A percentile compares a stretch with the other conserved stretches of the same genome.
Evolutionary conservation across 1,140 invertebrate species (phyloP).

Genomic region (Meloidogyne hapla): DNA sequence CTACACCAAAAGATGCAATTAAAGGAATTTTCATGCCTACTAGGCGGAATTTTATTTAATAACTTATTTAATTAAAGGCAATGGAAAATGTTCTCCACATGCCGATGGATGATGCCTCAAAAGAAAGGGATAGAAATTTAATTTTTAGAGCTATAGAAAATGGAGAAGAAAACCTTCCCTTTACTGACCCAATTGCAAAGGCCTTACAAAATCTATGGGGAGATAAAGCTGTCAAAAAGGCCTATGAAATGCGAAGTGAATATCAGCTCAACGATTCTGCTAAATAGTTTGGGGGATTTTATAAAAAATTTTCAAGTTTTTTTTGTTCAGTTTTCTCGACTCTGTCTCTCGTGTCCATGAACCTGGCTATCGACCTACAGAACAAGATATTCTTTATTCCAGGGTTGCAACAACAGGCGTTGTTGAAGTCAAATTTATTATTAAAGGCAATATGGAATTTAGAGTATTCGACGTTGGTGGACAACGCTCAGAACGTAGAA

Average conservation of each 20-base stretch:
- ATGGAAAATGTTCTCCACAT: slow-evolving; percentile 85
- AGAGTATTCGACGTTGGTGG: slow-evolving; percentile 92
- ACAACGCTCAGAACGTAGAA: slow-evolving; percentile 64
- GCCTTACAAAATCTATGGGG: slow-evolving; percentile 49
- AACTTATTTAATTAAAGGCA: slow-evolving; percentile 66
- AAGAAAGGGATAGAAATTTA: slow-evolving; percentile 43
- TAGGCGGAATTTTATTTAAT: background rate
- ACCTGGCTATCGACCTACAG: slow-evolving; percentile 85
- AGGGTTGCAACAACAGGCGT: slow-evolving; percentile 83
- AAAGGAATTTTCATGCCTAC: no score
- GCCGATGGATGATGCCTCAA: slow-evolving; percentile 38
- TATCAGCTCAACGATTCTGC: slow-evolving; percentile 61
- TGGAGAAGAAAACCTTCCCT: slow-evolving; percentile 51
- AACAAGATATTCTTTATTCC: slow-evolving; percentile 93
- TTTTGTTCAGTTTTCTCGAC: slow-evolving; percentile 81
- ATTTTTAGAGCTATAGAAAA: slow-evolving; percentile 48
- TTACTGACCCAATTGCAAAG: slow-evolving; percentile 44
- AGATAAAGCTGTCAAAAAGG: slow-evolving; percentile 55
- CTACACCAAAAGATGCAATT: background rate
- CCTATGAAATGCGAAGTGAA: slow-evolving; percentile 56
- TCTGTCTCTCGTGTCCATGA: slow-evolving; percentile 88
- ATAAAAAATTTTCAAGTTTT: background rate
- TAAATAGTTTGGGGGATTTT: slow-evolving; percentile 54
- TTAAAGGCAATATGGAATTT: slow-evolving; percentile 45
- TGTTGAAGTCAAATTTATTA: slow-evolving; percentile 51